Evolutionary conservation across 2,888 invertebrate species (phyloP).

Genomic region (Acrobasis suavella): DNA sequence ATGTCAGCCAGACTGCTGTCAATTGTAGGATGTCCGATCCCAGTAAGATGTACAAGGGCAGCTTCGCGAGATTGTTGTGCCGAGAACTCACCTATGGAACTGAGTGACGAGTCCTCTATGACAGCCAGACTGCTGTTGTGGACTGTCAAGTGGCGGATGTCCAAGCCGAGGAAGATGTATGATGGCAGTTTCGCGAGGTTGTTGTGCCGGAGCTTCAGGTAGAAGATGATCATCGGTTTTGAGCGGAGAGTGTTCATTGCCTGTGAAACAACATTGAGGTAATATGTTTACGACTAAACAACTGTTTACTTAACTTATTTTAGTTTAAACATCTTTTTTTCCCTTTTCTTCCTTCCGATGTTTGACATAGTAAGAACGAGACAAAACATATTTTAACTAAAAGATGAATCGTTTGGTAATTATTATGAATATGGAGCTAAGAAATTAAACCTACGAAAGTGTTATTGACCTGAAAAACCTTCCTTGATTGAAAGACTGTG

Average conservation of each 20-base stretch:
- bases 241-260: constrained; percentile 93
- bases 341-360: too few relatives aligned
- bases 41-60: constrained; percentile 93
- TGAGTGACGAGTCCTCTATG: constrained; percentile 93
- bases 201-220: constrained; percentile 93
- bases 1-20: constrained; percentile 94
- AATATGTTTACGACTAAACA: too few relatives aligned
- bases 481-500: too few relatives aligned
- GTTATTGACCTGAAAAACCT: too few relatives aligned
- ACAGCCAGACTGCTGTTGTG: constrained; percentile 94
- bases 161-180: constrained; percentile 92
- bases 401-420: too few relatives aligned
- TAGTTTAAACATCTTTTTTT: too few relatives aligned
- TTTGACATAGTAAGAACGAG: too few relatives aligned
- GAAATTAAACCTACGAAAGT: too few relatives aligned
- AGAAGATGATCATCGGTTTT: constrained; percentile 91
- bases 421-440: too few relatives aligned
- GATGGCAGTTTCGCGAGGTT: constrained; percentile 92
- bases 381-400: too few relatives aligned
- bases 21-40: constrained; percentile 94
- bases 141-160: constrained; percentile 93
- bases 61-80: constrained; percentile 91
- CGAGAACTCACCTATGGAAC: constrained; percentile 92
- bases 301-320: too few relatives aligned
- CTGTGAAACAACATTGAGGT: constrained; percentile 55